Evolutionary conservation across 2,113 vertebrate genomes (phyloP), one percentile per base, ranked within the genome.

Genomic region (Hypomesus transpacificus): DNA sequence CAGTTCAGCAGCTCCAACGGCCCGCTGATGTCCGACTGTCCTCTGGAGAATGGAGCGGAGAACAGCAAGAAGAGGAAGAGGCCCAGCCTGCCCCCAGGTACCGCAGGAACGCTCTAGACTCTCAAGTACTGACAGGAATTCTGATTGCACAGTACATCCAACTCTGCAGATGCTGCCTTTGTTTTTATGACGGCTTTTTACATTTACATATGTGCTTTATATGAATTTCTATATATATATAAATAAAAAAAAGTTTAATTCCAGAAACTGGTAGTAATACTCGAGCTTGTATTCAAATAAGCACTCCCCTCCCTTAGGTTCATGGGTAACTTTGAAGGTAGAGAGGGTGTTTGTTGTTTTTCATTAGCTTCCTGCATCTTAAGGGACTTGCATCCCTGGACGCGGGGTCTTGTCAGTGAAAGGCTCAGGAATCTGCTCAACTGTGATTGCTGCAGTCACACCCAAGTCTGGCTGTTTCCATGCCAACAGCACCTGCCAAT

Each of bases 61-160:
- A 89, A 81, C 16, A 92, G 87, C 86, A 94, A 95, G 89, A 96
- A 94, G 89, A 94, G 94, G 85, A 95, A 92, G 87, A 90, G 94
- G 86, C 79, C 92, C 83, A 90, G 76, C 61, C 22, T 94, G 75
- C 89, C 91, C 85, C 74, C 94, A 91, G 95, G 96, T 98, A 91
- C 85, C 39, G 52, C 20, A 11, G 26, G 1, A 18, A 26, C 22
- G 8, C 24, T 31, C 22, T n/a, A 9, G 11, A 46, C 39, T 9
- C 8, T 9, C 39, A 46, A 13, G 39, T 46, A 46, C 9, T 46
- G 39, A 1, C 39, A 46, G 39, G 9, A 46, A 11, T 46, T 46
- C 8, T 46, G 39, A 46, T 46, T 26, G 24, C 1, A 46, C 39
- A 7, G 1, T 34, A 7, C 6, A 34, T 34, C 31, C 31, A 34